Conservation (phyloP, 2,797 vertebrate genomes). For the Gymnopithys bicolor region DNA sequence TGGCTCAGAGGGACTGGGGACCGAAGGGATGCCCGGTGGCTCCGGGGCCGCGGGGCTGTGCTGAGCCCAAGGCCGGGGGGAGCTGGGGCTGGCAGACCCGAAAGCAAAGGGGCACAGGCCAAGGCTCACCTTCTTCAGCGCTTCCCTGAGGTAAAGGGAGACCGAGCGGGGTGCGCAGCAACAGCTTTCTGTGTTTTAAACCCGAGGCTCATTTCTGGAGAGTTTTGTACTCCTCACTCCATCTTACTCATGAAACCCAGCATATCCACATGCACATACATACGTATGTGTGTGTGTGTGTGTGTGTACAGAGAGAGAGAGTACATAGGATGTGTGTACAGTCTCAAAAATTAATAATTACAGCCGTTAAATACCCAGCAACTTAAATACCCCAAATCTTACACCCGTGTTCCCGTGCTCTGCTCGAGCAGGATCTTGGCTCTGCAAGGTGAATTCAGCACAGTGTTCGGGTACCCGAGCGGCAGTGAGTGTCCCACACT, state of each 20-base stretch:
- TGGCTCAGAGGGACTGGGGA: too few relatives aligned
- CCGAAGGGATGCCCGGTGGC: too few relatives aligned
- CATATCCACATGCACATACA: background rate
- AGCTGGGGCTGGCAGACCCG: background rate
- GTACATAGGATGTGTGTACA: fast-evolving
- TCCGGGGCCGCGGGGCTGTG: background rate
- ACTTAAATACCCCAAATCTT: background rate
- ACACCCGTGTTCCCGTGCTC: fast-evolving
- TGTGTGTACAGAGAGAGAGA: background rate
- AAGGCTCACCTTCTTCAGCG: background rate
- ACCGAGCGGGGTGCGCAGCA: fast-evolving
- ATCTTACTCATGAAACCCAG: fast-evolving
- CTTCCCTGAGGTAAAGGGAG: fast-evolving
- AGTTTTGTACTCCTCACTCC: background rate
- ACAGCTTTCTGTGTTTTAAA: too few relatives aligned
- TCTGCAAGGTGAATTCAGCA: fast-evolving
- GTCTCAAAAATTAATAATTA: background rate
- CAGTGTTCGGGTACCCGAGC: fast-evolving
- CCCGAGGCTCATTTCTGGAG: background rate
- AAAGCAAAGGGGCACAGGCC: background rate
- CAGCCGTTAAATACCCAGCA: background rate
- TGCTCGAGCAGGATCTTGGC: fast-evolving
- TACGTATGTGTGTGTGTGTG: fast-evolving
- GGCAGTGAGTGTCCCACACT: fast-evolving
- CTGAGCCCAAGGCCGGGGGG: background rate